phyloP scores from a whole-genome alignment of 2,113 vertebrate species.

The Salvelinus sp. region DNA sequence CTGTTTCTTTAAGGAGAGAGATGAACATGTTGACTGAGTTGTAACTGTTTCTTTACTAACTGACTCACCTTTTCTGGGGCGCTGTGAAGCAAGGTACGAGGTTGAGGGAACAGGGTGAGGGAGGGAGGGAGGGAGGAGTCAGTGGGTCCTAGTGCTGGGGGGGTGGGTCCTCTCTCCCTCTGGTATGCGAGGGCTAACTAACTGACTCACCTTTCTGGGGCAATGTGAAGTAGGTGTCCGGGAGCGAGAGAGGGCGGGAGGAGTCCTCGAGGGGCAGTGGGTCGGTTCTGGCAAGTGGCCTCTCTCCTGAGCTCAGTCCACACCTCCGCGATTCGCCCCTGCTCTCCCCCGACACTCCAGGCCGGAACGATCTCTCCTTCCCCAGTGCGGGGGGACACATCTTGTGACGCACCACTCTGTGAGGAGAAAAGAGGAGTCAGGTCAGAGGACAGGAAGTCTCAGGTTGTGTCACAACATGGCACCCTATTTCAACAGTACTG shows the following conservation, averaged over 20 bases:
- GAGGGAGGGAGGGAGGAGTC: too few relatives aligned
- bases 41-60: background rate
- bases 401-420: slow-evolving; percentile 68
- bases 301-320: slow-evolving; percentile 53
- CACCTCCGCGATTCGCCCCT: slow-evolving; percentile 59
- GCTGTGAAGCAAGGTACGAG: too few relatives aligned
- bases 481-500: background rate
- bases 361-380: slow-evolving; percentile 65
- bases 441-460: background rate
- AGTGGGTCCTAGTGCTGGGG: too few relatives aligned
- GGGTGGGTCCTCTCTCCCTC: too few relatives aligned
- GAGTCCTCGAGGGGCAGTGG: slow-evolving; percentile 6
- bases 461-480: background rate
- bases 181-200: too few relatives aligned
- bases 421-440: slow-evolving; percentile 9
- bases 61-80: too few relatives aligned
- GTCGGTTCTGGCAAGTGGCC: slow-evolving; percentile 20
- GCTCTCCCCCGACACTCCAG: slow-evolving; percentile 65
- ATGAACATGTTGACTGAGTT: background rate
- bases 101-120: too few relatives aligned
- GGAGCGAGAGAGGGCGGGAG: background rate
- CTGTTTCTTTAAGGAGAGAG: too few relatives aligned
- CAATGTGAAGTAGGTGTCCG: background rate
- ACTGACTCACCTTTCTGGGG: background rate
- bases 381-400: slow-evolving; percentile 56